phyloP scores from a whole-genome alignment of 2,797 vertebrate species.

The Ibycter americanus region DNA sequence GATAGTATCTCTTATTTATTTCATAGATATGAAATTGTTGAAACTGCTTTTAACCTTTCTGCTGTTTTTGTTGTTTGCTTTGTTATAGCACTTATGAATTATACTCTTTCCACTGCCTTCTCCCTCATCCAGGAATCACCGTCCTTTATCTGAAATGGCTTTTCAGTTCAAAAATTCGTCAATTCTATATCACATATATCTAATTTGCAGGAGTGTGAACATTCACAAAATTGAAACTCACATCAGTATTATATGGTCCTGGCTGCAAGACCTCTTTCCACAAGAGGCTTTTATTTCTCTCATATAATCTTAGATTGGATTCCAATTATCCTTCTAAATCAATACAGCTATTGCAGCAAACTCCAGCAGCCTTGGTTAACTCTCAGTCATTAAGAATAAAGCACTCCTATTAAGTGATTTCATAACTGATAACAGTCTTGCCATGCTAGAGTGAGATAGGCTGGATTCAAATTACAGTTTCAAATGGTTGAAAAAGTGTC shows the following conservation, averaged over 20 bases:
- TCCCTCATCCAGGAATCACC: not conserved
- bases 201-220: not conserved
- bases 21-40: not conserved
- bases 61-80: not conserved
- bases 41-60: not conserved
- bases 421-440: not conserved
- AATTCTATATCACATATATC: not conserved
- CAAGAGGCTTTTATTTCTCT: not conserved
- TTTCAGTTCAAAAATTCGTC: not conserved
- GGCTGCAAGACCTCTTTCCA: not conserved
- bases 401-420: conserved; percentile 10
- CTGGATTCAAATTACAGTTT: not conserved
- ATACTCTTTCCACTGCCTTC: not conserved
- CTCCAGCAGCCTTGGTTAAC: not conserved
- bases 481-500: not conserved
- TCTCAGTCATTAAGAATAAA: conserved; percentile 11
- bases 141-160: not conserved
- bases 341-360: not conserved
- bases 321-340: conserved; percentile 28
- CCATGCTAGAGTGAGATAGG: not conserved
- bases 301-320: not conserved
- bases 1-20: not conserved
- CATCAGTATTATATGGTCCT: not conserved
- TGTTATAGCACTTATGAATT: not conserved
- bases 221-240: not conserved